Evolutionary conservation across 2,888 invertebrate genomes (phyloP).

Genomic region (Luffia ferchaultella): DNA sequence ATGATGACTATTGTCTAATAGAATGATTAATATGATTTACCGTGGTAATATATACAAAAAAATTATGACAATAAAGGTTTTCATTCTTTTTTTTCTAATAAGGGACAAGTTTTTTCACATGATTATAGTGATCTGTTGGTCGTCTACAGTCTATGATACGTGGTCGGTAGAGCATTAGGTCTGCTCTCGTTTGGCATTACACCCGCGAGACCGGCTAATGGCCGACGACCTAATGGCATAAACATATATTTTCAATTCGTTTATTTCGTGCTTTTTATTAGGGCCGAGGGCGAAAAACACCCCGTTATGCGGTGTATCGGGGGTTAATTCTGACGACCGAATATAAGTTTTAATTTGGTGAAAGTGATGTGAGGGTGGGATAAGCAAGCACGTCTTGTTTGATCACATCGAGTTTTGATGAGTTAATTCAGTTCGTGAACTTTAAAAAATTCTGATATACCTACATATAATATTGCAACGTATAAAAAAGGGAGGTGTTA

Average conservation of each 20-base stretch:
- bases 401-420: constrained; percentile 28
- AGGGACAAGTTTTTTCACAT: too few species aligned
- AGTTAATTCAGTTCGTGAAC: too few species aligned
- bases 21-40: too few species aligned
- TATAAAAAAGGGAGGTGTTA: too few species aligned
- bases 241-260: constrained; percentile 51
- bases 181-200: constrained; percentile 17
- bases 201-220: constrained; percentile 37
- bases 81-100: too few species aligned
- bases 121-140: too few species aligned
- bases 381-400: constrained; percentile 11
- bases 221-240: constrained; percentile 32
- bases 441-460: too few species aligned
- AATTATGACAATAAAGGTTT: too few species aligned
- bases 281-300: constrained; percentile 12
- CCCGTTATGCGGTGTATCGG: background rate
- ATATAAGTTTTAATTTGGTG: background rate
- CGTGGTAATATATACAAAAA: too few species aligned
- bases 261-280: constrained; percentile 23
- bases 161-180: constrained; percentile 23
- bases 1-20: too few species aligned
- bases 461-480: too few species aligned
- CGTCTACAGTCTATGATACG: background rate
- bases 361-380: background rate
- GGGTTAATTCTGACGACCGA: background rate